These are phyloP conservation scores for Scaptomyza graminum DNA, from an alignment of 1,140 invertebrate species.

Conservation along the genomic window DNA sequence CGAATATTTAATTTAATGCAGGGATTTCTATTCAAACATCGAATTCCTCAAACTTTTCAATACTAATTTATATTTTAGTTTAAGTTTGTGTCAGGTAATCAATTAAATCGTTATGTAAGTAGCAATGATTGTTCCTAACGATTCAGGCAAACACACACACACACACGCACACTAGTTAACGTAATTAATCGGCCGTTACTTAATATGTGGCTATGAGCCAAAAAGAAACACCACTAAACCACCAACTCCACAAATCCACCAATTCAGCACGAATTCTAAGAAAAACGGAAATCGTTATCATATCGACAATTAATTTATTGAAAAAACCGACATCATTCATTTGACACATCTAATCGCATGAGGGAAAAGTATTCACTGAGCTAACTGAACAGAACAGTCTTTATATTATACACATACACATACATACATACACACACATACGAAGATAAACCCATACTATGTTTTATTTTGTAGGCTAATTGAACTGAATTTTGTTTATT, in stretches of 20 bases:
- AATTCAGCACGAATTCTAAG: conserved; percentile 44
- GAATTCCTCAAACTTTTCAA: background rate
- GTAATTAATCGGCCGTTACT: conserved; percentile 74
- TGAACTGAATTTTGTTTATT: conserved; percentile 72
- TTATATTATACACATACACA: conserved; percentile 15
- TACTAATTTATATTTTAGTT: conserved; percentile 26
- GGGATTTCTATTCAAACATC: background rate
- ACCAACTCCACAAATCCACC: conserved; percentile 23
- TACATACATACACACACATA: conserved; percentile 18
- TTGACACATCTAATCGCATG: conserved; percentile 19
- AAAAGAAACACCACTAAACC: conserved; percentile 1
- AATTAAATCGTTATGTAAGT: conserved; percentile 45
- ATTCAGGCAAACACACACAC: conserved; percentile 58
- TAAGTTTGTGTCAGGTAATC: conserved; percentile 40
- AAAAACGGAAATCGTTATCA: conserved; percentile 54
- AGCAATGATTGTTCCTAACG: conserved; percentile 78
- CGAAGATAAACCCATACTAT: conserved; percentile 6
- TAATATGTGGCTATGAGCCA: conserved; percentile 51
- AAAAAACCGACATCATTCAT: conserved; percentile 48
- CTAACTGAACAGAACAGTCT: conserved; percentile 59
- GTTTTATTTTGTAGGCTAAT: conserved; percentile 69
- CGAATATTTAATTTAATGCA: conserved; percentile 41
- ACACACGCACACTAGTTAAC: conserved; percentile 53
- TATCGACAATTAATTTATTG: conserved; percentile 71
- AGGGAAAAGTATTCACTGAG: conserved; percentile 61